A percentile compares a stretch with the other conserved stretches of the same genome.
Conservation (phyloP, 2,888 invertebrate species). For the Xylota sylvarum region DNA sequence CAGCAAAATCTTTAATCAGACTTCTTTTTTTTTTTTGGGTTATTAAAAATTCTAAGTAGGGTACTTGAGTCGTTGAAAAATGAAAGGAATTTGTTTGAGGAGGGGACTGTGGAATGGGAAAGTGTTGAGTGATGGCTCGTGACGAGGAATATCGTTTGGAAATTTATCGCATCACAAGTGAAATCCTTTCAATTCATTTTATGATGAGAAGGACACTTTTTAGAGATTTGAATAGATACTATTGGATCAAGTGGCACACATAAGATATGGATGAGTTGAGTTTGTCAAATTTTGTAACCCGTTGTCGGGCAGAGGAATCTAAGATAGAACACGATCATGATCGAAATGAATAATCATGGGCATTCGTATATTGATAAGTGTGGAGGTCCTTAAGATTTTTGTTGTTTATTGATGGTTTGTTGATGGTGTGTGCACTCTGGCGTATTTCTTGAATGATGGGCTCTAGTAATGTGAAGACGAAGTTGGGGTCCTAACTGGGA, state of each 20-base stretch:
- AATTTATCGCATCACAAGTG: conserved; percentile 45
- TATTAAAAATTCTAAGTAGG: conserved; percentile 70
- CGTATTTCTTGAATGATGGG: no score
- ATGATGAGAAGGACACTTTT: conserved; percentile 48
- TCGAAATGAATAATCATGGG: no score
- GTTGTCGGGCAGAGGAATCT: conserved; percentile 27
- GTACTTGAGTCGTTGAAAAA: conserved; percentile 52
- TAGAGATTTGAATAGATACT: conserved; percentile 37
- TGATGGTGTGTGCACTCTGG: no score
- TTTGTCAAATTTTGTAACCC: conserved; percentile 36
- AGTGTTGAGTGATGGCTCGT: conserved; percentile 71
- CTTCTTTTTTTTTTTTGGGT: conserved; percentile 54
- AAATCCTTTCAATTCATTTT: conserved; percentile 52
- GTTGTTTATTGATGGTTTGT: no score
- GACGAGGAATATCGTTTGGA: conserved; percentile 58
- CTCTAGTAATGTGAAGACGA: no score
- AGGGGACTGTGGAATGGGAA: conserved; percentile 15
- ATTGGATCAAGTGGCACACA: conserved; percentile 30
- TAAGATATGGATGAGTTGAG: conserved; percentile 1
- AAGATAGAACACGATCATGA: conserved; percentile 61
- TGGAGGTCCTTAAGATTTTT: no score
- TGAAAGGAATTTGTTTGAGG: conserved; percentile 30
- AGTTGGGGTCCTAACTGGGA: no score
- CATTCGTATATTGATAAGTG: no score
- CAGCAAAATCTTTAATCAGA: conserved; percentile 62